phyloP scores from a whole-genome alignment of 2,113 vertebrate genomes.

The Turdus rufiventris region DNA sequence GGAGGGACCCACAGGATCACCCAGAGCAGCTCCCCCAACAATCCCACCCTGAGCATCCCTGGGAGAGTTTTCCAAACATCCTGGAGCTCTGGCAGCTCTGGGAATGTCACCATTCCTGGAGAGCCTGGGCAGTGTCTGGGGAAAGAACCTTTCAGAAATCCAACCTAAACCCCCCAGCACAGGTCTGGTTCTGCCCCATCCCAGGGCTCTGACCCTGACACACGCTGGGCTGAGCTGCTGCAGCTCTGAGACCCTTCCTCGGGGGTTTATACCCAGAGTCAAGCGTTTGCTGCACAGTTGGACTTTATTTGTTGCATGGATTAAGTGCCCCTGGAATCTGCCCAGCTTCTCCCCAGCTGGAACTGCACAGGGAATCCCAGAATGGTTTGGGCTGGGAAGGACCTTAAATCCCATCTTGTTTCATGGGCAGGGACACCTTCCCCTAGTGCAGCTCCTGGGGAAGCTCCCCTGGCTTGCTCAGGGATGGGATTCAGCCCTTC shows the following conservation, averaged over 20 bases:
- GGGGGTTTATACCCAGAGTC: not conserved
- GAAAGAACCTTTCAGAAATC: fast-evolving
- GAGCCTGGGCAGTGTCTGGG: not conserved
- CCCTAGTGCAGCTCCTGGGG: fast-evolving
- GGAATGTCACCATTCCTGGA: not conserved
- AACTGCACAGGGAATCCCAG: not conserved
- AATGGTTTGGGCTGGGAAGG: not conserved
- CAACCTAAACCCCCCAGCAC: fast-evolving
- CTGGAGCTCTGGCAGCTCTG: not conserved
- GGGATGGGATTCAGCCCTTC: not conserved
- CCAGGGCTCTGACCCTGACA: not conserved
- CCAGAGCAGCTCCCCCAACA: not conserved
- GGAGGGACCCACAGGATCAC: fast-evolving
- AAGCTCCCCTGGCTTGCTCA: fast-evolving
- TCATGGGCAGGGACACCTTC: too few relatives aligned
- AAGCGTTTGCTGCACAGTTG: not conserved
- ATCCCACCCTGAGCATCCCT: not conserved
- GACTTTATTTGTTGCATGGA: not conserved
- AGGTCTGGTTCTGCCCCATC: not conserved
- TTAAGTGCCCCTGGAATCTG: not conserved
- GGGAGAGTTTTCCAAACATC: fast-evolving
- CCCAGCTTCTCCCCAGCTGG: not conserved
- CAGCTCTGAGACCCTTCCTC: not conserved
- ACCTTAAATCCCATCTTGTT: not conserved
- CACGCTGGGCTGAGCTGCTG: fast-evolving